Conservation (phyloP, 2,888 invertebrate genomes). For the Empis livida region DNA sequence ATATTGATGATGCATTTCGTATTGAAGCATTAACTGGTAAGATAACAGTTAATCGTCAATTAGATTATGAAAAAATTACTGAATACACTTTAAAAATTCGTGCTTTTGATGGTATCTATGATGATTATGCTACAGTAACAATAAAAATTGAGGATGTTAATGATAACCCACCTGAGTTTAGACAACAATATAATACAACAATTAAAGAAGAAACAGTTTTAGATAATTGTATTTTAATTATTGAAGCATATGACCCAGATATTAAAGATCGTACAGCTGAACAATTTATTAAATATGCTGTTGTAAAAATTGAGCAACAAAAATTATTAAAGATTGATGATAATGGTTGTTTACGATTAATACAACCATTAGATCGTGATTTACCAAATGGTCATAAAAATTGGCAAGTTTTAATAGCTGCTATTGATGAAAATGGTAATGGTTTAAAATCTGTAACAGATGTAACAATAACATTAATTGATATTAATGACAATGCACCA, state of each 20-base stretch:
- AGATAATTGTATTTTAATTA: slow-evolving; percentile 54
- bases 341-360: slow-evolving; percentile 51
- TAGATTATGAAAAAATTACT: slow-evolving; percentile 78
- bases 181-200: slow-evolving; percentile 55
- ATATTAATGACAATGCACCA: slow-evolving; percentile 93
- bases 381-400: slow-evolving; percentile 70
- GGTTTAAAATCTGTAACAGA: slow-evolving; percentile 50
- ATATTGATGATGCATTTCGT: slow-evolving; percentile 71
- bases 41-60: slow-evolving; percentile 59
- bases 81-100: slow-evolving; percentile 71
- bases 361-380: slow-evolving; percentile 73
- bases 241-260: slow-evolving; percentile 73
- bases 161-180: slow-evolving; percentile 81
- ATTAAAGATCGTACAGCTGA: slow-evolving; percentile 60
- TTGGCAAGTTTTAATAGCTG: slow-evolving; percentile 63
- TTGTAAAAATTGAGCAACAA: slow-evolving; percentile 58
- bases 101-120: slow-evolving; percentile 72
- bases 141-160: slow-evolving; percentile 84
- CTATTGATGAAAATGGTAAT: slow-evolving; percentile 62
- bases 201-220: slow-evolving; percentile 62
- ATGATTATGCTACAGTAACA: slow-evolving; percentile 69
- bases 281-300: slow-evolving; percentile 64
- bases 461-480: slow-evolving; percentile 55
- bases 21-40: slow-evolving; percentile 77
- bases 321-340: slow-evolving; percentile 59